These are phyloP conservation scores for Chloroclysta siterata DNA, from an alignment of 2,888 invertebrate genomes.

Conservation along the genomic window DNA sequence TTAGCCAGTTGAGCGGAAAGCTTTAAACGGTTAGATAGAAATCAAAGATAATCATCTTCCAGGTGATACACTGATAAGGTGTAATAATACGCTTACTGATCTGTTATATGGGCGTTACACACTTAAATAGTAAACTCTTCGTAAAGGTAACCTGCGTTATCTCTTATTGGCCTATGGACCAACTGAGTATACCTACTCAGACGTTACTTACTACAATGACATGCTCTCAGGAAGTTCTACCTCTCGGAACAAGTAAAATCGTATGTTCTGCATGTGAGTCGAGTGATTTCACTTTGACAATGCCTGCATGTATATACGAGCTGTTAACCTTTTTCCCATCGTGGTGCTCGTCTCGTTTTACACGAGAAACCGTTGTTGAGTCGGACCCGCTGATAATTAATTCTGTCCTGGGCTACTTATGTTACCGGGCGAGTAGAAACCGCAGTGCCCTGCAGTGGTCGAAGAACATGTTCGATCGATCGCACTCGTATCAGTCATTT, in stretches of 20 bases:
- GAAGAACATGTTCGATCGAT: slow-evolving; percentile 63
- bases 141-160: not conserved
- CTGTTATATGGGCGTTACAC: not conserved
- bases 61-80: slow-evolving; percentile 8
- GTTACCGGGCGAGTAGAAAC: slow-evolving; percentile 69
- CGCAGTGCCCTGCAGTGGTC: slow-evolving; percentile 69
- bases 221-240: not conserved
- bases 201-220: not conserved
- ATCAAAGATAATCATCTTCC: slow-evolving; percentile 6
- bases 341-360: slow-evolving; percentile 72
- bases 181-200: not conserved
- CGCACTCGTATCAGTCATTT: slow-evolving; percentile 64
- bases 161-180: not conserved
- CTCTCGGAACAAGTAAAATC: not conserved
- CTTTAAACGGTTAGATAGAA: slow-evolving; percentile 13
- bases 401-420: slow-evolving; percentile 78
- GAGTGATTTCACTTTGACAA: slow-evolving; percentile 49
- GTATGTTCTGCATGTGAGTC: slow-evolving; percentile 13
- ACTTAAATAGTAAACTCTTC: not conserved
- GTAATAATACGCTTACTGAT: not conserved
- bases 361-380: slow-evolving; percentile 78
- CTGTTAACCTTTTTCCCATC: slow-evolving; percentile 75
- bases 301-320: slow-evolving; percentile 41
- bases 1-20: slow-evolving; percentile 12
- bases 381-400: slow-evolving; percentile 69